Conservation (phyloP, 2,888 invertebrate species). For the Lasioglossum oenotherae region DNA sequence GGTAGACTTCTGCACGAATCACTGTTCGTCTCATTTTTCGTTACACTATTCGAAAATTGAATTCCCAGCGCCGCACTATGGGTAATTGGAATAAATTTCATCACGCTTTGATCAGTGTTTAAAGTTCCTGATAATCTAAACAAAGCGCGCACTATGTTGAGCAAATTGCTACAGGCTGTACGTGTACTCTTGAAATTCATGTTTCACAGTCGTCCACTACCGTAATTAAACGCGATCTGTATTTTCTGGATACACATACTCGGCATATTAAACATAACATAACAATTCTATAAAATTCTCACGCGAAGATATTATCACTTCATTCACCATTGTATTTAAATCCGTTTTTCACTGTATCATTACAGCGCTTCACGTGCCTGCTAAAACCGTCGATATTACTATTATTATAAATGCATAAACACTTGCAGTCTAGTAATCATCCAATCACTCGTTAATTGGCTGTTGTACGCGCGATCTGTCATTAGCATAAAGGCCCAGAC, state of each 20-base stretch:
- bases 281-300: background rate
- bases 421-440: background rate
- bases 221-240: background rate
- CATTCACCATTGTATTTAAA: background rate
- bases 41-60: background rate
- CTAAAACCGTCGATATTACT: background rate
- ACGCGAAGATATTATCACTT: background rate
- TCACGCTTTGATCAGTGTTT: background rate
- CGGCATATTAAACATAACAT: background rate
- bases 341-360: background rate
- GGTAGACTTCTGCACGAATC: too few species aligned
- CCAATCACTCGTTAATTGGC: background rate
- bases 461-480: background rate
- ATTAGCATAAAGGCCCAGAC: background rate
- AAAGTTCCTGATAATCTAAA: background rate
- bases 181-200: background rate
- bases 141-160: background rate
- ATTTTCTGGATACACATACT: background rate
- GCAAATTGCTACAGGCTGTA: background rate
- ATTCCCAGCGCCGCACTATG: background rate
- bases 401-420: background rate
- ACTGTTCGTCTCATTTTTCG: too few species aligned
- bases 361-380: background rate
- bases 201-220: background rate
- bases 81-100: background rate